Evolutionary conservation across 2,888 invertebrate genomes (phyloP), one percentile per base, ranked within the genome.

Genomic region (Dasypolia templi): DNA sequence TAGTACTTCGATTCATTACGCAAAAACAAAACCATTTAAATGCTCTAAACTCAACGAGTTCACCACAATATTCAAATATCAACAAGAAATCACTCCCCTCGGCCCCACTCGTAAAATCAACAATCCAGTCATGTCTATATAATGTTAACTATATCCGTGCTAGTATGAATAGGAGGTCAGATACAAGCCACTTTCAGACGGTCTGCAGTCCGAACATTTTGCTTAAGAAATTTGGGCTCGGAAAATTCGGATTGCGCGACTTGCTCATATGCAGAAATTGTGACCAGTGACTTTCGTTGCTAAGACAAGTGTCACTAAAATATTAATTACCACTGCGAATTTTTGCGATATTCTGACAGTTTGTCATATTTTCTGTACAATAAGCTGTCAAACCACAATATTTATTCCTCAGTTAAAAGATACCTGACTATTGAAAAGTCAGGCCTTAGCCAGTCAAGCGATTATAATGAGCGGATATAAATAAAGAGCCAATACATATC

Each of bases 181-280:
- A 32, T 32, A 42, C 32, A 32, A 49, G 14, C 39, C 72, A 61
- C 72, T 76, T 32, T 42, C 17, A 46, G 32, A 59, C 44, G 29
- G 46, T 71, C 44, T 46, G 51, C 29, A 14, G 26, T 32, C 26
- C 26, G 26, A 62, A 79, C 12, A 42, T 53, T 55, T 55, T 32
- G 35, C 26, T 72, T 49, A 49, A 17, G 53, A 66, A 69, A 39
- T 44, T 55, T 49, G 32, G 11, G 17, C 14, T 62, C 49, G 42
- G 35, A 35, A 62, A 73, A 73, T 26, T 4, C 46, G 5, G 19
- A 53, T 55, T 42, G 26, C 32, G 14, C 35, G 61, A 42, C 39
- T 53, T 42, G 55, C 55, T 79, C 29, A 49, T 62, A 62, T 32
- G 32, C n/a, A 56, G 19, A 73, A 44, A 51, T 62, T 79, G 55